Evolutionary conservation across 2,888 invertebrate genomes (phyloP).

Genomic region (Polydrusus pterygomalis): DNA sequence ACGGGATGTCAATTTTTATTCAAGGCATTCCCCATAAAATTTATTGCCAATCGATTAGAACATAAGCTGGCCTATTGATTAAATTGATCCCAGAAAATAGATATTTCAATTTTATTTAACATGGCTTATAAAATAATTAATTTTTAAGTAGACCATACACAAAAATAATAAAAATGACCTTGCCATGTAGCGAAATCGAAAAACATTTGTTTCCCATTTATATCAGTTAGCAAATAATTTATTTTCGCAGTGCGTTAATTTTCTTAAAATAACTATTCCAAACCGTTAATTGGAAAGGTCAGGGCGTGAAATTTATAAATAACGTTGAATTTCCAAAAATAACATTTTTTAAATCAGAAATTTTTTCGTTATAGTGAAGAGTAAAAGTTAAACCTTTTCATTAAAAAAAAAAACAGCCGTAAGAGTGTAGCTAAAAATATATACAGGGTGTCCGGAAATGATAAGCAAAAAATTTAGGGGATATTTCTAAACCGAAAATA

Average conservation of each 20-base stretch:
- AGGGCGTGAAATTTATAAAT: constrained; percentile 11
- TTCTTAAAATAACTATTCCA: constrained; percentile 2
- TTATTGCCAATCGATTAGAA: not conserved
- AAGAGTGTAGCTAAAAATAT: too few species aligned
- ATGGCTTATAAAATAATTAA: constrained; percentile 9
- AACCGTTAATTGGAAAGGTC: constrained; percentile 8
- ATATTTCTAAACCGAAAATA: too few species aligned
- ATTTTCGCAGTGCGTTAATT: constrained; percentile 20
- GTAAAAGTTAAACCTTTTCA: too few species aligned
- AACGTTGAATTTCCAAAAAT: not conserved
- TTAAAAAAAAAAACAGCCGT: too few species aligned
- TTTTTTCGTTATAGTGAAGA: too few species aligned
- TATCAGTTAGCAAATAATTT: constrained; percentile 20
- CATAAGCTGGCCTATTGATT: constrained; percentile 33
- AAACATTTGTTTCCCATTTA: constrained; percentile 34
- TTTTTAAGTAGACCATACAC: constrained; percentile 31
- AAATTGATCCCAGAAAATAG: constrained; percentile 13
- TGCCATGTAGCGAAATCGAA: constrained; percentile 12
- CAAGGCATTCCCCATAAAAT: not conserved
- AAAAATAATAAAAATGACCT: constrained; percentile 40
- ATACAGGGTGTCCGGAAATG: too few species aligned
- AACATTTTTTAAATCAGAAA: not conserved
- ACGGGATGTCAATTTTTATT: too few species aligned
- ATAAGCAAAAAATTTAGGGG: too few species aligned
- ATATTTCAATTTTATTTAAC: constrained; percentile 36